phyloP scores from a whole-genome alignment of 2,888 invertebrate genomes.

The Neelides folsomi region DNA sequence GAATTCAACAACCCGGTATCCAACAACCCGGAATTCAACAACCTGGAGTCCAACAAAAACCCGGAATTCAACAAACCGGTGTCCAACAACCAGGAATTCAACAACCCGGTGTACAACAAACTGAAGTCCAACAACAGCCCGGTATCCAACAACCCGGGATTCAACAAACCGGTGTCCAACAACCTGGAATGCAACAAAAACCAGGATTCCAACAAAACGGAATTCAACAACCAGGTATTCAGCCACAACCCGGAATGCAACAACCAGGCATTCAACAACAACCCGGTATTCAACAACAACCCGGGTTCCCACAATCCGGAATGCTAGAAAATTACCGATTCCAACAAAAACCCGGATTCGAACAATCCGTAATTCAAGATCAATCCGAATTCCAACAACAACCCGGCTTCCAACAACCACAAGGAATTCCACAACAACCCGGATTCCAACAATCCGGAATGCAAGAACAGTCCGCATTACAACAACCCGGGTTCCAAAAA shows the following conservation, averaged over 20 bases:
- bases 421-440: background rate
- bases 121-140: background rate
- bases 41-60: too few relatives aligned
- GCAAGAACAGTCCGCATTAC: background rate
- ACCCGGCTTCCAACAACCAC: background rate
- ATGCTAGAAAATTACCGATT: too few relatives aligned
- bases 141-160: background rate
- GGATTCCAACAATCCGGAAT: background rate
- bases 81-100: background rate
- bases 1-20: background rate
- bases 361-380: background rate
- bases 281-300: too few relatives aligned
- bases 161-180: too few relatives aligned
- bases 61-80: too few relatives aligned
- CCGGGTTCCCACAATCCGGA: background rate
- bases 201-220: background rate
- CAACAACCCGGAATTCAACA: too few relatives aligned
- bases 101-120: background rate
- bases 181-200: background rate
- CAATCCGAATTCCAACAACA: too few relatives aligned
- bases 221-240: background rate
- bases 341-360: too few relatives aligned
- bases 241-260: background rate
- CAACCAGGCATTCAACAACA: background rate
- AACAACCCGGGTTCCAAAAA: background rate